Base-by-base conservation (phyloP, 2,888 invertebrate species). In the Podotricha telesiphe region DNA sequence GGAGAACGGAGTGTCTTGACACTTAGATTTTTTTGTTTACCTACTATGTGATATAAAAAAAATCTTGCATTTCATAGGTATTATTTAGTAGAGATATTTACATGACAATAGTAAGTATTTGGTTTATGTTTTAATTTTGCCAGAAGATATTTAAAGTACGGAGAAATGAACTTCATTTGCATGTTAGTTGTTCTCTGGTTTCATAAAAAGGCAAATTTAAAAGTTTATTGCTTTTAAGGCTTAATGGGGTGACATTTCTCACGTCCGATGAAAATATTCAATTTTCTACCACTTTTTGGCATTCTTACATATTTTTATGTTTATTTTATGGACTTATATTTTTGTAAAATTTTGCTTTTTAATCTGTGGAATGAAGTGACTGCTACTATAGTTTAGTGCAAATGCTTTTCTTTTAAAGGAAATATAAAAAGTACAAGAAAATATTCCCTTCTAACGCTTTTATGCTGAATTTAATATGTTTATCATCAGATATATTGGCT, bases 41-140 rank as follows among this genome's bases (percentile, higher is more conserved):
- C 37, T 37, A 1, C 37, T 37, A 37, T 37, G 8, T 28, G 28
- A 28, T 28, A 28, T 28, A 28, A 28, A 79, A 73, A 79, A 77
- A 78, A 79, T 78, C 19, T 19, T 13, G 19, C 37, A 77, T 78
- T 76, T 73, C 75, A 76, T 76, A 78, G 74, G 76, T 80, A n/a
- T n/a, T n/a, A n/a, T n/a, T n/a, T n/a, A 80, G 80, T 79, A 81
- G 80, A 76, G 73, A 68, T 28, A 74, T 85, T 91, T 88, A 86
- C 91, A 91, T 91, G 78, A 91, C 90, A 91, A 91, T 90, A 81
- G 88, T 85, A 85, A 85, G 82, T 78, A 85, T 84, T 81, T 80
- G 78, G 80, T 84, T 84, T 82, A 82, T 86, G 85, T 86, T 91
- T 91, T 90, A 91, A 91, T 91, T 91, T 87, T 80, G 82, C 82